Percentiles rank a stretch among this genome's conserved stretches.
phyloP scores from a whole-genome alignment of 2,797 vertebrate genomes.

The Pseudochromis fuscus region DNA sequence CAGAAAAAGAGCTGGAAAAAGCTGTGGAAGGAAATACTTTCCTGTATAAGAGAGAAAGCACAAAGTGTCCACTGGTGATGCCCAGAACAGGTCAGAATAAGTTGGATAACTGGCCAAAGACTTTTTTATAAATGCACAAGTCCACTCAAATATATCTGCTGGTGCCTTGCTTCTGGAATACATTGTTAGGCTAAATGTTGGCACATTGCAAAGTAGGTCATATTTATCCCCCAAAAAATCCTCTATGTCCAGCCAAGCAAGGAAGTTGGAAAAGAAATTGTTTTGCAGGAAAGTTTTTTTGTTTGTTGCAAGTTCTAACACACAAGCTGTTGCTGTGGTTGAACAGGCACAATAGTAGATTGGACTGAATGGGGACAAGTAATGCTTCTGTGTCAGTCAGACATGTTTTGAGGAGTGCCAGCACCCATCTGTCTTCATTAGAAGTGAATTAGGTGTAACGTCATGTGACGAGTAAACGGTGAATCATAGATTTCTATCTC shows the following conservation, averaged over 20 bases:
- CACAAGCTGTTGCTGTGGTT: constrained; percentile 8
- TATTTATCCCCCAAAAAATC: constrained; percentile 4
- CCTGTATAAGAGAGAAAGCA: constrained; percentile 28
- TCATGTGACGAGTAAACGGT: constrained; percentile 23
- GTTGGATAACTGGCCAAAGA: neutral
- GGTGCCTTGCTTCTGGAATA: neutral
- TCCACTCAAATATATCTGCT: neutral
- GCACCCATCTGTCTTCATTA: constrained; percentile 26
- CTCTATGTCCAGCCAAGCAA: neutral
- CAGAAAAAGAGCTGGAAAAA: constrained; percentile 25
- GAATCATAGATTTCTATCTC: constrained; percentile 46
- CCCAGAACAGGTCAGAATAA: constrained; percentile 22
- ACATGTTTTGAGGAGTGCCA: constrained; percentile 5
- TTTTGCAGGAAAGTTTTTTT: constrained; percentile 13
- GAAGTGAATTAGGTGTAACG: constrained; percentile 21
- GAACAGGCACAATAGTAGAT: constrained; percentile 12
- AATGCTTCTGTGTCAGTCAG: constrained; percentile 14
- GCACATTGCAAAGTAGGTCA: constrained; percentile 2
- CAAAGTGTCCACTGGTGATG: constrained; percentile 6
- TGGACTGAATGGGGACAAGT: constrained; percentile 18
- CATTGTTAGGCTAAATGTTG: neutral
- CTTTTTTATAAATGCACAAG: too few relatives aligned
- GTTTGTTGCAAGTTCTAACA: neutral
- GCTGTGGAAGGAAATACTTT: constrained; percentile 42
- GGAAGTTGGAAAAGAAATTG: constrained; percentile 3